Evolutionary conservation across 1,140 invertebrate genomes (phyloP).

Genomic region (Acromyrmex echinatior): DNA sequence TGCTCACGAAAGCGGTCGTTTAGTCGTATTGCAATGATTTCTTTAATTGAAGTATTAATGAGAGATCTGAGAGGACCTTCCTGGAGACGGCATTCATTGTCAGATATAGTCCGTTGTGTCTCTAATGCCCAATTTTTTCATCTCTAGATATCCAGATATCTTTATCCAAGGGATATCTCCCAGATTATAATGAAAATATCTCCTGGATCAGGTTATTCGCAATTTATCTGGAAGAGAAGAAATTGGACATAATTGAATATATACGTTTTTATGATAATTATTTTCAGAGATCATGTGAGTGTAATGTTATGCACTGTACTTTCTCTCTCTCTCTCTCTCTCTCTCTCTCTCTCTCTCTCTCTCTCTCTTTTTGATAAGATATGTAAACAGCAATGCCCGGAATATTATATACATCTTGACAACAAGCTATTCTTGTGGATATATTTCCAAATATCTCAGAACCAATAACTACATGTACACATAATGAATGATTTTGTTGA

Average conservation of each 20-base stretch:
- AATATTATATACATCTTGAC: background rate
- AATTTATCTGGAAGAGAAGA: no score
- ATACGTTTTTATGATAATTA: background rate
- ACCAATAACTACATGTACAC: background rate
- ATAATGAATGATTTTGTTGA: no score
- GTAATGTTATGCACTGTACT: background rate
- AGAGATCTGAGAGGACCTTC: no score
- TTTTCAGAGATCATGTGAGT: background rate
- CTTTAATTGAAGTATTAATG: background rate
- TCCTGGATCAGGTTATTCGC: no score
- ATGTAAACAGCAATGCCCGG: background rate
- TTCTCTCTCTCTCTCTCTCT: no score
- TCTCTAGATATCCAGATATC: no score
- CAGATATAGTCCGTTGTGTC: no score
- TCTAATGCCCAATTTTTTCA: no score
- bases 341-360: no score
- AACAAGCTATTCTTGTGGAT: background rate
- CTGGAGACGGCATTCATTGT: no score
- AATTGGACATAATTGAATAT: background rate
- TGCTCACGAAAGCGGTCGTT: background rate
- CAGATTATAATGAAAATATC: no score
- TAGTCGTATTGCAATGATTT: background rate
- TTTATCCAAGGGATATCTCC: no score
- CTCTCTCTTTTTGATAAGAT: background rate
- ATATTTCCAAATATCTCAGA: background rate